These are phyloP conservation scores for Zoanthus sansibaricus DNA, from an alignment of 92 coral and sea anemone genomes.

Conservation along the genomic window DNA sequence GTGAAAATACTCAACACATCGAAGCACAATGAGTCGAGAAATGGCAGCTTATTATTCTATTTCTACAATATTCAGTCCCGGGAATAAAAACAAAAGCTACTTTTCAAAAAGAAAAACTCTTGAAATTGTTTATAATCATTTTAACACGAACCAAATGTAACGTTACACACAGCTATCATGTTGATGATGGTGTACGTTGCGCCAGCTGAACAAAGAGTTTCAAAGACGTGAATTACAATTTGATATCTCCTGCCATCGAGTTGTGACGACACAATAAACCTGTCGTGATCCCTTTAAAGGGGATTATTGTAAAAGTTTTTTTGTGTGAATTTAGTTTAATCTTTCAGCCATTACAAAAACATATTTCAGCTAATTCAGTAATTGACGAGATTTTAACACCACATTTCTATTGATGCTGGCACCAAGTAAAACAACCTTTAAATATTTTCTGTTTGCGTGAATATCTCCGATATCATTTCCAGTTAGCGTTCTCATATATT, in stretches of 20 bases:
- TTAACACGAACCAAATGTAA: not conserved
- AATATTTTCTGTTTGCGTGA: not conserved
- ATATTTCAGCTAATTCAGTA: slow-evolving; percentile 1
- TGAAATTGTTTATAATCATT: not conserved
- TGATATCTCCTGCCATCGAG: not conserved
- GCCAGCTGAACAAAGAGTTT: not conserved
- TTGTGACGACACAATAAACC: slow-evolving; percentile 4
- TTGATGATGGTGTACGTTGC: not conserved
- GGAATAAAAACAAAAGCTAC: not conserved
- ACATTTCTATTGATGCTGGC: not conserved
- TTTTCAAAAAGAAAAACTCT: not conserved
- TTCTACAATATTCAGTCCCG: not conserved
- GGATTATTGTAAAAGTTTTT: not conserved
- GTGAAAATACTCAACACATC: not conserved
- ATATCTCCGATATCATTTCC: not conserved
- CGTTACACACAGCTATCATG: not conserved
- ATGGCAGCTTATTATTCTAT: not conserved
- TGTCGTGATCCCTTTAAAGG: not conserved
- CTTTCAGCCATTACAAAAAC: not conserved
- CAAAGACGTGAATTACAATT: not conserved
- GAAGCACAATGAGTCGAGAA: not conserved
- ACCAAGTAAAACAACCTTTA: not conserved
- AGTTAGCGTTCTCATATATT: slow-evolving; percentile 3
- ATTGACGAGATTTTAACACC: not conserved
- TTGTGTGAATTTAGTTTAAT: not conserved